phyloP scores from a whole-genome alignment of 2,888 invertebrate genomes.

The Priocnemis perturbator region DNA sequence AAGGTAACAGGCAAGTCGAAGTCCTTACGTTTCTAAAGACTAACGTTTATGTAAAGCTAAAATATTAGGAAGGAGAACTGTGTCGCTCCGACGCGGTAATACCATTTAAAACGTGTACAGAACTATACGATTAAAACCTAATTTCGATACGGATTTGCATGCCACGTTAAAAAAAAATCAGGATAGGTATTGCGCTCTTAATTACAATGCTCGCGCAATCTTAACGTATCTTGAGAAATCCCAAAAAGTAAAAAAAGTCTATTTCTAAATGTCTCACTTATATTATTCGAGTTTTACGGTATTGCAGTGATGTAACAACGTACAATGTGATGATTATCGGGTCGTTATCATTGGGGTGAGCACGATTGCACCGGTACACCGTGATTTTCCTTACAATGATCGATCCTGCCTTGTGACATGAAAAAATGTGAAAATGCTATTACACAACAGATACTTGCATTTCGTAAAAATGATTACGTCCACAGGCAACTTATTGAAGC shows the following conservation, averaged over 20 bases:
- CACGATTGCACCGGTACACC: neutral
- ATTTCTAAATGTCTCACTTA: conserved; percentile 28
- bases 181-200: neutral
- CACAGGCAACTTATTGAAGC: conserved; percentile 14
- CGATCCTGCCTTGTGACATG: neutral
- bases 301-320: conserved; percentile 20
- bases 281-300: conserved; percentile 16
- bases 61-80: conserved; percentile 37
- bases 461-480: neutral
- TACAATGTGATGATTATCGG: neutral
- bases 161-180: neutral
- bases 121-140: neutral
- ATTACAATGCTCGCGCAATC: neutral
- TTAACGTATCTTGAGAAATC: conserved; percentile 25
- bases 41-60: conserved; percentile 33
- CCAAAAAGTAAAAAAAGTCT: conserved; percentile 12
- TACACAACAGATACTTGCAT: neutral
- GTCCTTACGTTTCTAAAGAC: conserved; percentile 11
- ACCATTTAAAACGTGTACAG: conserved; percentile 4
- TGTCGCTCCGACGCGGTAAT: conserved; percentile 20
- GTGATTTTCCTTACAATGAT: neutral
- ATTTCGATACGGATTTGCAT: neutral
- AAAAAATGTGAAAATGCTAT: neutral
- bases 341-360: neutral
- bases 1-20: conserved; percentile 21